Evolutionary conservation across 1,140 invertebrate species (phyloP).

Genomic region (Mya arenaria): DNA sequence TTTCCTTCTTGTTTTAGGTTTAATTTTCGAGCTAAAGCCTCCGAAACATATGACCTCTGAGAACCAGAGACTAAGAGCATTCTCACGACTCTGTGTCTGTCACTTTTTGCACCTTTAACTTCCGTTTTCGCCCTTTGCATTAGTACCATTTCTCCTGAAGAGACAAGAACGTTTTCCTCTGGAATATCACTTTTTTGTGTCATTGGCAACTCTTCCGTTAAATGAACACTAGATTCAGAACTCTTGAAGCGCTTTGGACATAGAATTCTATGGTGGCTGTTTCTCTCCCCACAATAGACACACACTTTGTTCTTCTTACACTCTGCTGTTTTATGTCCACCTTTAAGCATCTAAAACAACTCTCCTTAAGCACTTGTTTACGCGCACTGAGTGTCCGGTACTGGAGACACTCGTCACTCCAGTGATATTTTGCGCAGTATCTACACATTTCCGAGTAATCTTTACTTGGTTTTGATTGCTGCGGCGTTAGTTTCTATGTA

Average conservation of each 20-base stretch:
- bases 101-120: not conserved
- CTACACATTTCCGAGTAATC: constrained; percentile 14
- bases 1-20: not conserved
- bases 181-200: too few relatives aligned
- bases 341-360: constrained; percentile 23
- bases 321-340: not conserved
- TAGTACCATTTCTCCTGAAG: not conserved
- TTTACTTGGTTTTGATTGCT: too few relatives aligned
- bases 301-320: constrained; percentile 17
- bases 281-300: constrained; percentile 14
- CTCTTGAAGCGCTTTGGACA: constrained; percentile 17
- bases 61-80: constrained; percentile 4
- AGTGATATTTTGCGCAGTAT: not conserved
- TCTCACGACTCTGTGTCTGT: not conserved
- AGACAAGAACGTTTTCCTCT: not conserved
- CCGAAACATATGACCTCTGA: not conserved
- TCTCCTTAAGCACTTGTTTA: not conserved
- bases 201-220: too few relatives aligned
- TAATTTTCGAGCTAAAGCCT: not conserved
- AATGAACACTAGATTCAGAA: not conserved
- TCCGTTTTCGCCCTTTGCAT: not conserved
- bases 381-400: constrained; percentile 1
- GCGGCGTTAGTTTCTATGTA: too few relatives aligned
- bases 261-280: constrained; percentile 24
- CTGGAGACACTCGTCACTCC: constrained; percentile 29